phyloP scores from a whole-genome alignment of 2,113 vertebrate species.

The Oncorhynchus nerka region DNA sequence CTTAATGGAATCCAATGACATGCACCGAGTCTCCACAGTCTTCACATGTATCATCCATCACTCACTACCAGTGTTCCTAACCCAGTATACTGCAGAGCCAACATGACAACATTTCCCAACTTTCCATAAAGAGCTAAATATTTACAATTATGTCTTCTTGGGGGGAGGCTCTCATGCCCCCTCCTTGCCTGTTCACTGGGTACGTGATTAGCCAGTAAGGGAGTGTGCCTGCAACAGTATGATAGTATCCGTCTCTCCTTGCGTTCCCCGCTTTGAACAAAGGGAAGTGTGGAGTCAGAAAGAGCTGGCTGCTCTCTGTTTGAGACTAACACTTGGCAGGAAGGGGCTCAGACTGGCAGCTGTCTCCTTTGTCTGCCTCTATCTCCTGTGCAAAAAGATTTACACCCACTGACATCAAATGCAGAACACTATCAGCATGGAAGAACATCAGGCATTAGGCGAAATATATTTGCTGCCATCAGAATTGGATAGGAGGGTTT shows the following conservation, averaged over 20 bases:
- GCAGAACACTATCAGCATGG: conserved; percentile 20
- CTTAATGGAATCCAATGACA: conserved; percentile 53
- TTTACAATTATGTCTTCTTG: conserved; percentile 23
- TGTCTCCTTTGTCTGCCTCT: conserved; percentile 35
- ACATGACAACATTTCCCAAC: conserved; percentile 22
- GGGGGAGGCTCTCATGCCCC: conserved; percentile 10
- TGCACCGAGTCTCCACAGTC: conserved; percentile 41
- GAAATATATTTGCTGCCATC: not conserved
- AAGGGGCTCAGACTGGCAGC: conserved; percentile 15
- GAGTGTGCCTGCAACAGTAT: conserved; percentile 45
- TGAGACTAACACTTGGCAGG: conserved; percentile 4
- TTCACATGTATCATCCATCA: conserved; percentile 32
- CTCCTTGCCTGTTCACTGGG: conserved; percentile 18
- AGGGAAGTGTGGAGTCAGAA: conserved; percentile 36
- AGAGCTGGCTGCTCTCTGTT: conserved; percentile 15
- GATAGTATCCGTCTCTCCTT: conserved; percentile 46
- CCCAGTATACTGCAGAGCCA: conserved; percentile 28
- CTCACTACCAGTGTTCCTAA: conserved; percentile 15
- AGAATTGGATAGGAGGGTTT: not conserved
- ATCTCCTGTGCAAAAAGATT: conserved; percentile 34
- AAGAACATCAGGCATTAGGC: conserved; percentile 17
- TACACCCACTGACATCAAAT: conserved; percentile 37
- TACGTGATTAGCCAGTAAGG: conserved; percentile 54
- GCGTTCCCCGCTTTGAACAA: conserved; percentile 30
- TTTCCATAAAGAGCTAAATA: conserved; percentile 26